A percentile compares a stretch with the other conserved stretches of the same genome.
Evolutionary conservation across 2,113 vertebrate genomes (phyloP).

Genomic region (Lanius collurio): DNA sequence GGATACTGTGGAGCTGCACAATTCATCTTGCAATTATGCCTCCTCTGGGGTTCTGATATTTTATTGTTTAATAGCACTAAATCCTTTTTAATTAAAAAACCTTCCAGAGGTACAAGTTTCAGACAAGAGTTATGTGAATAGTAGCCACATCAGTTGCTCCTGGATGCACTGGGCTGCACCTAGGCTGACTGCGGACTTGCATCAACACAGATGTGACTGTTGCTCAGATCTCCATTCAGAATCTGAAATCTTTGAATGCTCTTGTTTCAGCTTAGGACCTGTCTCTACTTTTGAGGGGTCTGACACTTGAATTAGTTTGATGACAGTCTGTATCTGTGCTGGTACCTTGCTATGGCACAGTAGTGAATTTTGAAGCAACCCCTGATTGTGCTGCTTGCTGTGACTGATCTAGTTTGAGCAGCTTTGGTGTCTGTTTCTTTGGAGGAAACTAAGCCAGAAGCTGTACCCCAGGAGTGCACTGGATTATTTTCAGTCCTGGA

Average conservation of each 20-base stretch:
- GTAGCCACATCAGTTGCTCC: background rate
- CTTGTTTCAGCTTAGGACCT: background rate
- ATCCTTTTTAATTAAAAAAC: constrained; percentile 61
- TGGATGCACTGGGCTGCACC: background rate
- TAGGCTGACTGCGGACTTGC: background rate
- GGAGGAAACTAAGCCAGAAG: background rate
- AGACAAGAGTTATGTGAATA: background rate
- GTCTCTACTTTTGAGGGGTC: background rate
- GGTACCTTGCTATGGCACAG: background rate
- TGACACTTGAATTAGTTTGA: background rate
- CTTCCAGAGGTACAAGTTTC: constrained; percentile 9
- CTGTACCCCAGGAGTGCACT: background rate
- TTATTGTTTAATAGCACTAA: constrained; percentile 58
- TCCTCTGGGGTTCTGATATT: constrained; percentile 43
- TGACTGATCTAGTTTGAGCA: background rate
- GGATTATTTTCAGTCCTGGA: background rate
- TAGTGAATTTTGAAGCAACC: background rate
- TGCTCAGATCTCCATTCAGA: background rate
- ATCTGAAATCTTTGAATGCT: background rate
- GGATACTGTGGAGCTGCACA: constrained; percentile 14
- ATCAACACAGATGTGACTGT: background rate
- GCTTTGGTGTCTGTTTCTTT: background rate
- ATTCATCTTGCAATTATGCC: constrained; percentile 42
- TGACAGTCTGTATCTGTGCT: background rate
- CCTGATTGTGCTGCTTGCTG: background rate